Evolutionary conservation across 2,113 vertebrate genomes (phyloP).

Genomic region (Burhinus bistriatus): DNA sequence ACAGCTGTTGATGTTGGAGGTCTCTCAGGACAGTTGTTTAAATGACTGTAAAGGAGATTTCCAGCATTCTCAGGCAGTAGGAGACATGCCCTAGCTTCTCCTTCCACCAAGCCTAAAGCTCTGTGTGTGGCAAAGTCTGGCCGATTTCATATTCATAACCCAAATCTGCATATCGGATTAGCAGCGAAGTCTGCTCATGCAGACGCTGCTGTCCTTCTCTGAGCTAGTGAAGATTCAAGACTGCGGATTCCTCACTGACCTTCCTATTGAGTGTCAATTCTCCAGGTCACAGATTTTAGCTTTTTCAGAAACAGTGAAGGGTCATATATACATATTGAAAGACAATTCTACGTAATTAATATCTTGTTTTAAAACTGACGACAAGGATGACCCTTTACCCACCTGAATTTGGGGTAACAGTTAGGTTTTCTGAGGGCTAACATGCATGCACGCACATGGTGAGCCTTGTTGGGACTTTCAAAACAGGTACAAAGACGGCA

Average conservation of each 20-base stretch:
- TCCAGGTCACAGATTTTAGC: neutral
- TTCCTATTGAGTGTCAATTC: neutral
- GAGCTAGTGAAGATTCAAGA: neutral
- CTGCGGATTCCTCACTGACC: neutral
- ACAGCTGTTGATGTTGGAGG: slow-evolving; percentile 44
- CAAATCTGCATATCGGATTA: neutral
- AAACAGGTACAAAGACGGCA: slow-evolving; percentile 86
- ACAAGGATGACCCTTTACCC: neutral
- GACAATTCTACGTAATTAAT: neutral
- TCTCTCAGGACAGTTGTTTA: slow-evolving; percentile 34
- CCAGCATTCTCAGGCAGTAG: slow-evolving; percentile 25
- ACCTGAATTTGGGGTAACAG: neutral
- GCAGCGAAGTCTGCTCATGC: neutral
- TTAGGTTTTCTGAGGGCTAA: neutral
- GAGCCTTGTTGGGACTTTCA: neutral
- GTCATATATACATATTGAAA: neutral
- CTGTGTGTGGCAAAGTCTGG: neutral
- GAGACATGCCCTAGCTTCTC: neutral
- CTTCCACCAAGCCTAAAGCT: neutral
- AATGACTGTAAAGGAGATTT: neutral
- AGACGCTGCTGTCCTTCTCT: neutral
- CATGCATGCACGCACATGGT: neutral
- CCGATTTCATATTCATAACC: neutral
- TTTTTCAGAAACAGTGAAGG: neutral
- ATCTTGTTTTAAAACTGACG: neutral